phyloP scores from a whole-genome alignment of 2,888 invertebrate genomes.

The Sericinus montela region DNA sequence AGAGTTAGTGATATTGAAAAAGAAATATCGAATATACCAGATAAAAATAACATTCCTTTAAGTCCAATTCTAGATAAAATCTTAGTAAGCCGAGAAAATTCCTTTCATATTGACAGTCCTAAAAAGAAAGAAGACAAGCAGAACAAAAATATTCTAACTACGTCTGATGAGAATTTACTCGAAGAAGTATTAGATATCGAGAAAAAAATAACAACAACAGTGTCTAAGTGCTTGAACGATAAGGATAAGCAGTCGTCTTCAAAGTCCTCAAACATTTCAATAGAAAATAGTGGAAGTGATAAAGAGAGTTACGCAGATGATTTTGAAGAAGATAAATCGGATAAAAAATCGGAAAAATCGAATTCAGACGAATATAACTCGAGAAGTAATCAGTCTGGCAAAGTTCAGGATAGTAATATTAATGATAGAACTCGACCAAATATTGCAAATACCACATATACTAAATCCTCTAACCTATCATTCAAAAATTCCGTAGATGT shows the following conservation, averaged over 20 bases:
- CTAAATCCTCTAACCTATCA: conserved; percentile 51
- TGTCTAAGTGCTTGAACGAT: conserved; percentile 39
- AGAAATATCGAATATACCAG: conserved; percentile 53
- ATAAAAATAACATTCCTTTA: conserved; percentile 47
- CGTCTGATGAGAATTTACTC: conserved; percentile 68
- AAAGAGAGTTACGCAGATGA: conserved; percentile 65
- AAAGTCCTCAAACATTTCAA: conserved; percentile 27
- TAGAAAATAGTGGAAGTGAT: conserved; percentile 28
- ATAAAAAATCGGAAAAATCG: conserved; percentile 30
- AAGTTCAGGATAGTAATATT: conserved; percentile 2
- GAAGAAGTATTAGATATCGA: conserved; percentile 67
- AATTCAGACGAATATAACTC: conserved; percentile 25
- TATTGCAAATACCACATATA: conserved; percentile 39
- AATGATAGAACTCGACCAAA: conserved; percentile 24
- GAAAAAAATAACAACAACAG: conserved; percentile 49
- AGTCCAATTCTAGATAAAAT: conserved; percentile 64
- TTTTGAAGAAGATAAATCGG: conserved; percentile 67
- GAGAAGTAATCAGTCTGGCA: neutral
- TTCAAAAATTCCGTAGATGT: conserved; percentile 64
- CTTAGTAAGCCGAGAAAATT: conserved; percentile 58
- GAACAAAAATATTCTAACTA: conserved; percentile 48
- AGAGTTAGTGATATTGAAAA: conserved; percentile 62
- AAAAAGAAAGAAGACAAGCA: conserved; percentile 31
- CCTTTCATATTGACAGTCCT: conserved; percentile 44
- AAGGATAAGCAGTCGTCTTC: conserved; percentile 24